Evolutionary conservation across 2,797 vertebrate species (phyloP), one percentile per base, ranked within the genome.

Genomic region (Esox masquinongy): DNA sequence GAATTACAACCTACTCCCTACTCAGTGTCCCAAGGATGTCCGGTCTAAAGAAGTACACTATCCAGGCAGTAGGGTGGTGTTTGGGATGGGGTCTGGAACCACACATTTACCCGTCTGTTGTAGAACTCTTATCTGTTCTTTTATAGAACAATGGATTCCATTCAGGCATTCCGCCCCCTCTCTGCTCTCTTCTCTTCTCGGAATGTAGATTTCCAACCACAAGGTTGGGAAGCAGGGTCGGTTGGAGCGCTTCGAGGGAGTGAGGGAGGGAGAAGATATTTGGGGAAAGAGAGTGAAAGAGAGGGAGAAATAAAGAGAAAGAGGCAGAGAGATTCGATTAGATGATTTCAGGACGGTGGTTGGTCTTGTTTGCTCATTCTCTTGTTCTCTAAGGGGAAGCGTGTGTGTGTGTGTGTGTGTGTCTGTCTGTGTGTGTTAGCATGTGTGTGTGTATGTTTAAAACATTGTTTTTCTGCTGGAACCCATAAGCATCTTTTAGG

Each of bases 61-160:
- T 6, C 5, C 16, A 53, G 51, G 16, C 9, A 4, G n/a, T 19
- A 53, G 15, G 51, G 5, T n/a, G 17, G 0, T 7, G 16, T 19
- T 53, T 19, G 15, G 14, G 49, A 51, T 3, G 43, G 43, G 12
- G 43, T 47, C 51, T 53, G 16, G 51, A 53, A 53, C 16, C 17
- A 53, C 51, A 53, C 51, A 53, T 19, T 19, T n/a, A 17, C 51
- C 51, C 16, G 16, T 53, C 51, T 53, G 51, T 53, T 53, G 16
- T 53, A 53, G 16, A 53, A 53, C 51, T 82, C 81, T 86, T 88
- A 84, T 87, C 83, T 80, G 76, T 73, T 82, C 73, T 64, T 63
- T 76, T 75, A 47, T 39, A 79, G 81, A 87, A 86, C 85, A 86
- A 87, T 87, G 74, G 68, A 71, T 77, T 82, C 74, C 77, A 84